Evolutionary conservation across 2,888 invertebrate species (phyloP).

Genomic region (Perizoma flavofasciatum): DNA sequence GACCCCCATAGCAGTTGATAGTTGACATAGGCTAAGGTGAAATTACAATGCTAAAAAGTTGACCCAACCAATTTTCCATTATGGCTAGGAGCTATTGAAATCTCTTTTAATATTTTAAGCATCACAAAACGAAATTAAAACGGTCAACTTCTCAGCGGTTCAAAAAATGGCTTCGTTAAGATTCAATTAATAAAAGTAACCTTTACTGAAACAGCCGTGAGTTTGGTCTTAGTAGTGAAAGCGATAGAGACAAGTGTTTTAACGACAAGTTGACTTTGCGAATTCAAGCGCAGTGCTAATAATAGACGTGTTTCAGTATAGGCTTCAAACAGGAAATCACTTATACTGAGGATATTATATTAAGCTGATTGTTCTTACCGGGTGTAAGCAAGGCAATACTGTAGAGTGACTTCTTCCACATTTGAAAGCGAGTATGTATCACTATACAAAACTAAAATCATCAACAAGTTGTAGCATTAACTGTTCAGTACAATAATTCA

Average conservation of each 20-base stretch:
- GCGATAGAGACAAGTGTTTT: constrained; percentile 40
- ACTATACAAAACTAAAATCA: constrained; percentile 82
- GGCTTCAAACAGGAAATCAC: constrained; percentile 74
- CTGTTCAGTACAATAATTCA: constrained; percentile 74
- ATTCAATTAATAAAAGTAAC: constrained; percentile 62
- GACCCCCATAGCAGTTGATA: constrained; percentile 79
- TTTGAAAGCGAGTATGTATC: constrained; percentile 82
- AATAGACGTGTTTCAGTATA: constrained; percentile 74
- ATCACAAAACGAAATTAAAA: constrained; percentile 16
- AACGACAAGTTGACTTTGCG: constrained; percentile 42
- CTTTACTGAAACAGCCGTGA: constrained; percentile 74
- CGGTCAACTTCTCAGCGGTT: constrained; percentile 68
- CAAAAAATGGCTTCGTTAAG: constrained; percentile 74
- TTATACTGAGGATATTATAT: constrained; percentile 82
- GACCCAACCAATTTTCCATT: constrained; percentile 34
- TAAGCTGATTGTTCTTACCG: constrained; percentile 83
- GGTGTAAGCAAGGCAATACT: constrained; percentile 84
- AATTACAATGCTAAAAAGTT: constrained; percentile 65
- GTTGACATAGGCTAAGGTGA: constrained; percentile 75
- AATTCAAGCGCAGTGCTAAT: constrained; percentile 49
- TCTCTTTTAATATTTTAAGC: constrained; percentile 1
- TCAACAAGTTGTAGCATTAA: constrained; percentile 81
- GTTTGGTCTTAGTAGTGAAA: constrained; percentile 52
- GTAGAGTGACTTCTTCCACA: constrained; percentile 84
- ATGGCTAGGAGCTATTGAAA: constrained; percentile 2